Evolutionary conservation across 2,888 invertebrate species (phyloP), one percentile per base, ranked within the genome.

Genomic region (Gryllus longicercus): DNA sequence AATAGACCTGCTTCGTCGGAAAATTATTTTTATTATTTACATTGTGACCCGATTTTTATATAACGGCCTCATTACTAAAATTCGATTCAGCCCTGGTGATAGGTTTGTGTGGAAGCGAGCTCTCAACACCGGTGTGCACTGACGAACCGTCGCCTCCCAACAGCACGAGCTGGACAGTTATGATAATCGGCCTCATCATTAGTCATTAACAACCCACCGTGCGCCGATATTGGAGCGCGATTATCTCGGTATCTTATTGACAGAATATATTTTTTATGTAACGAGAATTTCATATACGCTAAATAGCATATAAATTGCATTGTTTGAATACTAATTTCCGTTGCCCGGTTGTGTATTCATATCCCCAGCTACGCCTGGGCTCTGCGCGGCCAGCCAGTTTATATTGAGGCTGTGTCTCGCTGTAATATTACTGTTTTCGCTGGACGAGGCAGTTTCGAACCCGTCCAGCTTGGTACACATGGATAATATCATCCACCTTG

Each of bases 141-240:
- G 38, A 38, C 38, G 38, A 38, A 38, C 38, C 38, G 38, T 38
- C 38, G 38, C 38, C 38, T 38, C 38, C 38, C 38, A 8, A 38
- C 38, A 38, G 38, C 38, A 5, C 8, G 38, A 38, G 38, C 38
- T 38, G n/a, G 63, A 63, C 63, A n/a, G 63, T n/a, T 63, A 63
- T 63, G 63, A 63, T 63, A 63, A 63, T 63, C 63, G 63, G 63
- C 63, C 63, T 63, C 63, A 63, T 63, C 63, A 63, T 63, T 63
- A 63, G 63, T 63, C 63, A 63, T 63, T 63, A 63, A 63, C 63
- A n/a, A 63, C 63, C 63, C 63, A n/a, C 16, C 63, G 63, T 14
- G 12, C 63, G 63, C n/a, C 63, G 63, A 63, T 63, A 63, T 63
- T 63, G 63, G 63, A 63, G 63, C 63, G 63, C 63, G 63, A 63